phyloP scores from a whole-genome alignment of 2,888 invertebrate species.

The Yponomeuta sedellus region DNA sequence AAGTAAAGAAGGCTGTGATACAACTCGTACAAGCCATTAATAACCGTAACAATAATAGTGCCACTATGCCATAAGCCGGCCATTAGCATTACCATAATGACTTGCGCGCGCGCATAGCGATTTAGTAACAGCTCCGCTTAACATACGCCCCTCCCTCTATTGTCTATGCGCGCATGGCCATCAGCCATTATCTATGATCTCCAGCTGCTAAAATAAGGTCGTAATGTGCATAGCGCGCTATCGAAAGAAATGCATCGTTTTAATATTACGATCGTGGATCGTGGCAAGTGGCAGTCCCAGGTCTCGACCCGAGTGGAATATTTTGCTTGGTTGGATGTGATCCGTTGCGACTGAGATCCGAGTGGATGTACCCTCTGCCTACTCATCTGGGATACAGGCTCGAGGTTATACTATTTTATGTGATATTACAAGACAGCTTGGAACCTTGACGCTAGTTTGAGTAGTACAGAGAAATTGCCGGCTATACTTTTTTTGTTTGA shows the following conservation, averaged over 20 bases:
- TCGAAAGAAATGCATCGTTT: not conserved
- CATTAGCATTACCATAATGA: constrained; percentile 12
- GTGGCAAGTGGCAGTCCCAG: too few relatives aligned
- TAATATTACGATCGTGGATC: too few relatives aligned
- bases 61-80: not conserved
- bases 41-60: constrained; percentile 1
- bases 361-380: too few relatives aligned
- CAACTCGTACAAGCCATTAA: not conserved
- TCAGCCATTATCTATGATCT: constrained; percentile 10
- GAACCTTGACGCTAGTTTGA: not conserved
- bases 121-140: constrained; percentile 19
- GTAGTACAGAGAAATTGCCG: not conserved
- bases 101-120: constrained; percentile 8
- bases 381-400: too few relatives aligned
- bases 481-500: not conserved
- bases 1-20: not conserved
- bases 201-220: not conserved
- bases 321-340: too few relatives aligned
- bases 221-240: too few relatives aligned
- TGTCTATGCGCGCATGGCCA: constrained; percentile 31
- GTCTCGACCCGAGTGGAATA: too few relatives aligned
- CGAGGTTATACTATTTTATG: too few relatives aligned
- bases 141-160: constrained; percentile 45
- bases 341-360: too few relatives aligned
- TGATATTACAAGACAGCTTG: too few relatives aligned